Base-by-base conservation (phyloP, 2,797 vertebrate species). In the Amazonetta brasiliensis region DNA sequence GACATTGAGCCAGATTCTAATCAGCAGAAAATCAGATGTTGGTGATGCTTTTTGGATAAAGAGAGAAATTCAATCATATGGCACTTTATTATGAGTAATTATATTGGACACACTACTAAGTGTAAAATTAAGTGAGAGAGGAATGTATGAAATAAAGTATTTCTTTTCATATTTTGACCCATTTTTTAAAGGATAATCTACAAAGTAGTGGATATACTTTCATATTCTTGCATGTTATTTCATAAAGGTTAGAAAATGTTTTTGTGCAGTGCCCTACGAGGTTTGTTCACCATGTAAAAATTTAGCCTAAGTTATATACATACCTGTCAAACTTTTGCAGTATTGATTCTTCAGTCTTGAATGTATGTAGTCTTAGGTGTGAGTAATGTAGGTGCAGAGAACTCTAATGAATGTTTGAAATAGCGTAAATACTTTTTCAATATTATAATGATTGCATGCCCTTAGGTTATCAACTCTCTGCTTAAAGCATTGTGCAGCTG, bases 41-140 rank as follows among this genome's bases (percentile, higher is more conserved):
- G 20, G 30, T 77, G 56, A 60, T 93, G 37, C 52, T 78, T 95
- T 95, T 85, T 66, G 66, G 91, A 94, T 92, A 75, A 95, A 94
- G 76, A 87, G 60, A 83, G 90, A 95, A 94, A 89, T 80, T 90
- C 84, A 94, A 66, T 96, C 88, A 68, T 82, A 83, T 66, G 64
- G 60, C 54, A 92, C 13, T 94, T 94, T 93, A 91, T 77, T 58
- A 64, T 89, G 62, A 95, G 56, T 94, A 94, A 95, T 94, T 94
- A 46, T 78, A 72, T 83, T 96, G 64, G 78, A 83, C 68, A 83
- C 54, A 33, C 54, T 93, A 9, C 22, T 72, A 87, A 93, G 52
- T 78, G 43, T 89, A 92, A 89, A 96, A 94, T 90, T 77, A 87
- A 92, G 33, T 73, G 80, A 67, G 60, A 82, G 91, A 89, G 23